These are phyloP conservation scores for Melinaea marsaeus DNA, from an alignment of 2,888 invertebrate species.

Conservation along the genomic window DNA sequence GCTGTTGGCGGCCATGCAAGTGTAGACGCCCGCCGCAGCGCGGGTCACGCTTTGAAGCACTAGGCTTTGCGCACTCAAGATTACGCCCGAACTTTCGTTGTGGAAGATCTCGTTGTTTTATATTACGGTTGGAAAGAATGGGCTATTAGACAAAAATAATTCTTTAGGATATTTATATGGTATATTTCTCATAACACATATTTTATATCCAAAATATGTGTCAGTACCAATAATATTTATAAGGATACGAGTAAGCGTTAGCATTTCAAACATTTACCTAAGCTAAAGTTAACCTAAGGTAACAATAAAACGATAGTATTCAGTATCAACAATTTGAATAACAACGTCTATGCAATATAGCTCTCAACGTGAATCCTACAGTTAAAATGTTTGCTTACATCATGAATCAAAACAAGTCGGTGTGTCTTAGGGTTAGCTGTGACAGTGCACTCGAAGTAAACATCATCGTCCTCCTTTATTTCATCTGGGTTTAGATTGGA, in stretches of 20 bases:
- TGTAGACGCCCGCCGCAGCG: constrained; percentile 91
- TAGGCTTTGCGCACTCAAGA: constrained; percentile 90
- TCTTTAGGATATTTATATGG: no score
- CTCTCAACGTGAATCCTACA: no score
- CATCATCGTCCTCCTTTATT: constrained; percentile 93
- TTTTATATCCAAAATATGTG: no score
- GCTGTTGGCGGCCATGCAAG: constrained; percentile 89
- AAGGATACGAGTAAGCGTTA: not conserved
- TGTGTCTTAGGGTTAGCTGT: constrained; percentile 90
- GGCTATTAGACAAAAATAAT: no score
- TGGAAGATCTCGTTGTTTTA: constrained; percentile 90
- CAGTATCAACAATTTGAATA: not conserved
- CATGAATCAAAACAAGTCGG: constrained; percentile 91
- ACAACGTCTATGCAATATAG: not conserved
- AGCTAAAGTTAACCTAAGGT: no score
- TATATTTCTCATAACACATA: no score
- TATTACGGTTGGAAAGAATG: constrained; percentile 5
- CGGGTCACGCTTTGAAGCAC: constrained; percentile 91
- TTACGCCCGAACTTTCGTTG: constrained; percentile 88
- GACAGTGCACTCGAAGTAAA: constrained; percentile 90
- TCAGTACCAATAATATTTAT: not conserved
- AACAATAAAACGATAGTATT: no score
- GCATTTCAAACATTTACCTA: no score
- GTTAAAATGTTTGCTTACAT: constrained; percentile 71
- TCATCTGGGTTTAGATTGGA: constrained; percentile 89